Evolutionary conservation across 2,888 invertebrate species (phyloP).

Genomic region (Rhamnusium bicolor): DNA sequence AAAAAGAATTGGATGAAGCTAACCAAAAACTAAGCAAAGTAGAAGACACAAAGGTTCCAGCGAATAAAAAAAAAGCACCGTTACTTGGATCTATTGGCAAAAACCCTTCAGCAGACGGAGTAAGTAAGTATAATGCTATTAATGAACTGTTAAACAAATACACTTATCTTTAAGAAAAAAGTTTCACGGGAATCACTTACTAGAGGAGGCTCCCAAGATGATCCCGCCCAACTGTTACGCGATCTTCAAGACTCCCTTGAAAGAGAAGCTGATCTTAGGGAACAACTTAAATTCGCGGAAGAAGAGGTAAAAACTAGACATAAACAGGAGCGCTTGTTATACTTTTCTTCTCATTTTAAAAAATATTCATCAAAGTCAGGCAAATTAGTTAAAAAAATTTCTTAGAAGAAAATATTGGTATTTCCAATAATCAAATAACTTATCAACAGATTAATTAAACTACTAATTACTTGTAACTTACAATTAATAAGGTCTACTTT

Average conservation of each 20-base stretch:
- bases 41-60: slow-evolving; percentile 65
- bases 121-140: slow-evolving; percentile 62
- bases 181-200: slow-evolving; percentile 83
- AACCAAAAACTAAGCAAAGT: slow-evolving; percentile 73
- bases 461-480: too few relatives aligned
- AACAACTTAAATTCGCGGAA: slow-evolving; percentile 93
- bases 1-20: slow-evolving; percentile 81
- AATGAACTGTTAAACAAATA: slow-evolving; percentile 29
- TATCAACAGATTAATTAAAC: too few relatives aligned
- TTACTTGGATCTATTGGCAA: slow-evolving; percentile 74
- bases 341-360: background rate
- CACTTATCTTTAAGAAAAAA: slow-evolving; percentile 71
- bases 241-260: slow-evolving; percentile 94
- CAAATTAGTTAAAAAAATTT: background rate
- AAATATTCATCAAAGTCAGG: background rate
- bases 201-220: slow-evolving; percentile 85
- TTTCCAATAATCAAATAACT: too few relatives aligned
- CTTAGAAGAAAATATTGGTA: too few relatives aligned
- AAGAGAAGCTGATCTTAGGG: slow-evolving; percentile 92
- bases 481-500: too few relatives aligned
- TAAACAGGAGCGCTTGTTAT: background rate
- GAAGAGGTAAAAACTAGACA: slow-evolving; percentile 80
- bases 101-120: slow-evolving; percentile 76
- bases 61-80: slow-evolving; percentile 75
- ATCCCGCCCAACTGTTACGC: slow-evolving; percentile 85